Percentiles rank a stretch among this genome's conserved stretches.
phyloP scores from a whole-genome alignment of 2,888 invertebrate species.

The Agrypnus murinus region DNA sequence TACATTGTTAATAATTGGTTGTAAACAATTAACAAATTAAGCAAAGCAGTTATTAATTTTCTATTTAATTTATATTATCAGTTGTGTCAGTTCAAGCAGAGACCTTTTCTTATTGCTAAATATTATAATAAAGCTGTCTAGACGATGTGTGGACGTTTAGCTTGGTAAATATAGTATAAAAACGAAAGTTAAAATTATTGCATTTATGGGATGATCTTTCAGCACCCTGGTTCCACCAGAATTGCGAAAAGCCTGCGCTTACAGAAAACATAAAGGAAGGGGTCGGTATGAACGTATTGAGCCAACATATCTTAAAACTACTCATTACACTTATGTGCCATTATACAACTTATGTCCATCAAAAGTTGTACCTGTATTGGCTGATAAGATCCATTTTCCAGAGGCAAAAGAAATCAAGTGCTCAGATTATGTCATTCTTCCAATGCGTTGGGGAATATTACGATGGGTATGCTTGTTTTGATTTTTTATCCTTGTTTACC shows the following conservation, averaged over 20 bases:
- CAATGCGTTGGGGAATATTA: conserved; percentile 37
- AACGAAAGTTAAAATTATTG: neutral
- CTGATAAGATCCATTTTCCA: conserved; percentile 11
- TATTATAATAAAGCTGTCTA: too few species aligned
- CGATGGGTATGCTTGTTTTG: neutral
- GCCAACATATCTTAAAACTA: neutral
- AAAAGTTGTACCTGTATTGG: conserved; percentile 22
- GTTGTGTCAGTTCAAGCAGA: too few species aligned
- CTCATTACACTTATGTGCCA: conserved; percentile 1
- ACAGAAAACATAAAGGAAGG: neutral
- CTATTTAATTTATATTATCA: too few species aligned
- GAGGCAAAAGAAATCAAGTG: neutral
- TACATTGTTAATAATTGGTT: too few species aligned
- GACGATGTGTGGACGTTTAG: conserved; percentile 35
- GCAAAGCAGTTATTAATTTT: too few species aligned
- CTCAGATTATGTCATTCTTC: conserved; percentile 24
- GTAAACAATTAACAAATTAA: too few species aligned
- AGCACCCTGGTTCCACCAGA: conserved; percentile 16
- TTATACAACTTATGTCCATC: conserved; percentile 36
- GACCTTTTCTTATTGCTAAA: too few species aligned
- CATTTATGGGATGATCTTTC: too few species aligned
- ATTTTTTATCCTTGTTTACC: neutral
- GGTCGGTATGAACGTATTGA: neutral
- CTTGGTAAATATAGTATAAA: conserved; percentile 33
- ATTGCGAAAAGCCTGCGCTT: conserved; percentile 13